Conservation (phyloP, 2,888 invertebrate genomes). For the Drosophila testacea region DNA sequence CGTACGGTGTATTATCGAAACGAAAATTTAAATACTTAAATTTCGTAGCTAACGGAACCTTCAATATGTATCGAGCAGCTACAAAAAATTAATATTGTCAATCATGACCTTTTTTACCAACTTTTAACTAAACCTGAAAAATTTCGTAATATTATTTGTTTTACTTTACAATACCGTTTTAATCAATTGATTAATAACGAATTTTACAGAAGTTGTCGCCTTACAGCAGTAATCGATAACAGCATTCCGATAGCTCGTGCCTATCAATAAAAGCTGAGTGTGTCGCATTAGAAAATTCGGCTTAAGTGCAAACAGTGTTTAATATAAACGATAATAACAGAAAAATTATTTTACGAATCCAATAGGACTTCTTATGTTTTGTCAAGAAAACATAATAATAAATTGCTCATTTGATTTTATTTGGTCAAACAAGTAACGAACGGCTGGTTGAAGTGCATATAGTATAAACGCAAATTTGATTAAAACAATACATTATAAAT, state of each 20-base stretch:
- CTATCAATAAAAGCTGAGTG: not conserved
- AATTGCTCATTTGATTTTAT: not conserved
- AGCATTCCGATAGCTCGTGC: not conserved
- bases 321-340: not conserved
- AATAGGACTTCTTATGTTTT: not conserved
- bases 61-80: not conserved
- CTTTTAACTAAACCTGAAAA: not conserved
- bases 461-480: not conserved
- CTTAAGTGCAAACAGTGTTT: not conserved
- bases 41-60: too few relatives aligned
- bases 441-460: not conserved
- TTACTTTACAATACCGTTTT: not conserved
- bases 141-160: not conserved
- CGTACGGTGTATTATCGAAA: constrained; percentile 45
- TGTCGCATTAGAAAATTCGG: not conserved
- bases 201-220: not conserved
- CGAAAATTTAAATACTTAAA: not conserved
- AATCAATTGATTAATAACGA: not conserved
- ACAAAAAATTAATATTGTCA: not conserved
- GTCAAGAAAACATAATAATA: not conserved
- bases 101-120: not conserved
- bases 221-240: not conserved
- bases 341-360: not conserved
- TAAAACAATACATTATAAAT: not conserved
- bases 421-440: not conserved